These are phyloP conservation scores for Pongo pygmaeus DNA, from an alignment of 2,113 vertebrate genomes.

Conservation along the genomic window DNA sequence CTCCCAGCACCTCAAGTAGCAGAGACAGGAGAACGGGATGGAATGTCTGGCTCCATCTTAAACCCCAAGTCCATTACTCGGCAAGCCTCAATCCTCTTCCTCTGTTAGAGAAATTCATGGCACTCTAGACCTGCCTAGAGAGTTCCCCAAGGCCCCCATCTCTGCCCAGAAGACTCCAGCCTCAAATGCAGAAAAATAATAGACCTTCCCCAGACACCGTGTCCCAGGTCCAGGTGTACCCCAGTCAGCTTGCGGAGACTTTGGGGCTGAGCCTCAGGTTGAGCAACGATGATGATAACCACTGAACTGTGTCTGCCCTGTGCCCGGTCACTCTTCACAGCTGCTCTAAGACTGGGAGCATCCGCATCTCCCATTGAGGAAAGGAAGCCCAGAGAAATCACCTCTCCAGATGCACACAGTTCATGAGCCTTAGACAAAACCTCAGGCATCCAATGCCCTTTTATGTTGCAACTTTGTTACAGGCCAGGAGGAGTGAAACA, in stretches of 20 bases:
- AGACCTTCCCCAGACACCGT: neutral
- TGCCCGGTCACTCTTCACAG: accelerated
- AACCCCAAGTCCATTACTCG: neutral
- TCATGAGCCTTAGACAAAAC: neutral
- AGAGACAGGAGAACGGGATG: accelerated
- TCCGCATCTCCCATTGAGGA: neutral
- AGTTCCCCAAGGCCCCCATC: neutral
- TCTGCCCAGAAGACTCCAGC: neutral
- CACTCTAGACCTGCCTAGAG: neutral
- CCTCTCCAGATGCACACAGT: neutral
- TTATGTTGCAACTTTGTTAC: too few species aligned
- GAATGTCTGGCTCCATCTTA: neutral
- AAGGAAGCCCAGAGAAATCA: neutral
- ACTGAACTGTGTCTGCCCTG: neutral
- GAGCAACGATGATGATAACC: neutral
- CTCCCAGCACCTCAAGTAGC: too few species aligned
- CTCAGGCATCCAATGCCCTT: accelerated
- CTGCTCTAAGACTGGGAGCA: neutral
- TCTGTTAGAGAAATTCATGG: neutral
- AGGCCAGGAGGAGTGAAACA: too few species aligned
- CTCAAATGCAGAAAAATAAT: neutral
- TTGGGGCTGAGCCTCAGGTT: accelerated
- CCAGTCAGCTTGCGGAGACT: neutral
- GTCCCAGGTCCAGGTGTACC: neutral
- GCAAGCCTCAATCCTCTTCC: neutral